phyloP scores from a whole-genome alignment of 2,888 invertebrate species.

The Drepana falcataria region DNA sequence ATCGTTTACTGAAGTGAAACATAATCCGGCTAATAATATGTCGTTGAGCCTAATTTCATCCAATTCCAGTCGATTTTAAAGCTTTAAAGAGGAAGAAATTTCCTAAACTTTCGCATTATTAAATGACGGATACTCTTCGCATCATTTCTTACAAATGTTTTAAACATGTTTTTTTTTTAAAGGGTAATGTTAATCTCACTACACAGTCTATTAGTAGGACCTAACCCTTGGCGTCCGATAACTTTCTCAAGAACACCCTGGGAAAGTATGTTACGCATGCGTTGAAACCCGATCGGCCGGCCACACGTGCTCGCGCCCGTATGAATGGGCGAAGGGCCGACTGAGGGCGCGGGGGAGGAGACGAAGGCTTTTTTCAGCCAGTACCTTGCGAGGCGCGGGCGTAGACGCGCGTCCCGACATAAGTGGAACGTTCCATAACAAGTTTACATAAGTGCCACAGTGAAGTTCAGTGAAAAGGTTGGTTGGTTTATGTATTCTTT shows the following conservation, averaged over 20 bases:
- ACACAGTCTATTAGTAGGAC: neutral
- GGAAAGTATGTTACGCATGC: constrained; percentile 66
- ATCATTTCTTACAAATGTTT: no score
- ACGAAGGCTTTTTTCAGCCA: constrained; percentile 75
- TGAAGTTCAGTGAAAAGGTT: constrained; percentile 11
- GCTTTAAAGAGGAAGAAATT: no score
- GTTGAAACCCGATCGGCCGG: constrained; percentile 54
- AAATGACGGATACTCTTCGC: no score
- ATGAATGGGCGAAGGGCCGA: constrained; percentile 45
- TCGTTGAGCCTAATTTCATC: no score
- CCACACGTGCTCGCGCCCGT: constrained; percentile 64
- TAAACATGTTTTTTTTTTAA: no score
- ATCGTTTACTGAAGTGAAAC: no score
- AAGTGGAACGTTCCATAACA: constrained; percentile 6
- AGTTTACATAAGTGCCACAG: constrained; percentile 8
- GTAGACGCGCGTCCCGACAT: constrained; percentile 44
- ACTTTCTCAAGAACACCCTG: constrained; percentile 37
- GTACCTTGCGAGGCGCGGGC: constrained; percentile 52
- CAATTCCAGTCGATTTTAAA: no score
- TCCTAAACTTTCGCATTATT: no score
- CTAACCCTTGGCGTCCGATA: constrained; percentile 1
- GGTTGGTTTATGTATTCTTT: neutral
- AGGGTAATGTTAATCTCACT: no score
- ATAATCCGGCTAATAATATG: no score
- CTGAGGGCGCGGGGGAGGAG: constrained; percentile 26